Base-by-base conservation (phyloP, 1,140 invertebrate genomes). In the Pseudomyrmex cubaensis region DNA sequence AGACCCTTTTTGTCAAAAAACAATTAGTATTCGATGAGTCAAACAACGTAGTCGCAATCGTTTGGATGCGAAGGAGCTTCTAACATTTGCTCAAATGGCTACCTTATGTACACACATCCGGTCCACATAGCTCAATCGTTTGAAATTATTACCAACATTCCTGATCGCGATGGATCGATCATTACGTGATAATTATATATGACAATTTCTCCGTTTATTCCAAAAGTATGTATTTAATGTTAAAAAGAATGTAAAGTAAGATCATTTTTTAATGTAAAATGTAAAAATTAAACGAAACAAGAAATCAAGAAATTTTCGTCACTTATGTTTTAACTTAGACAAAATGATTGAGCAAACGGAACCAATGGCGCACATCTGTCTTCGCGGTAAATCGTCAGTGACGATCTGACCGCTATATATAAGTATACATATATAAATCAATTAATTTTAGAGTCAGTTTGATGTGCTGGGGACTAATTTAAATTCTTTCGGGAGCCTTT, bases 401-500 rank as follows among this genome's bases (percentile, higher is more conserved):
- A 54, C 61, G 52, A 54, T 72, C 59, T 44, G 15, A 20, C 48
- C 25, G 83, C 89, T 7, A 35, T 35, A 35, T 35, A 35, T 35
- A 35, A 35, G 35, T 35, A 35, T 35, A 35, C 5, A 35, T 35
- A 7, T 90, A 93, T 93, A 93, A 93, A 93, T 93, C 92, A 93
- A 93, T 93, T 93, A 93, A 93, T 93, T 93, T 93, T 92, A 92
- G 35, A 35, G 92, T 92, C 92, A 91, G 92, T 92, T 93, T 91
- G 92, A 93, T 93, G 92, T 90, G 89, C 89, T 86, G 87, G 35
- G 89, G 66, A 64, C 87, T 93, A 93, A 93, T 93, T 93, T 93
- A 93, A 93, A 93, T 93, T 93, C 93, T 92, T 93, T 92, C 90
- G 89, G 92, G 90, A 93, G 91, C 82, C 87, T 89, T 87, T 82